Base-by-base conservation (phyloP, 2,113 vertebrate genomes). In the Poicephalus meyeri region DNA sequence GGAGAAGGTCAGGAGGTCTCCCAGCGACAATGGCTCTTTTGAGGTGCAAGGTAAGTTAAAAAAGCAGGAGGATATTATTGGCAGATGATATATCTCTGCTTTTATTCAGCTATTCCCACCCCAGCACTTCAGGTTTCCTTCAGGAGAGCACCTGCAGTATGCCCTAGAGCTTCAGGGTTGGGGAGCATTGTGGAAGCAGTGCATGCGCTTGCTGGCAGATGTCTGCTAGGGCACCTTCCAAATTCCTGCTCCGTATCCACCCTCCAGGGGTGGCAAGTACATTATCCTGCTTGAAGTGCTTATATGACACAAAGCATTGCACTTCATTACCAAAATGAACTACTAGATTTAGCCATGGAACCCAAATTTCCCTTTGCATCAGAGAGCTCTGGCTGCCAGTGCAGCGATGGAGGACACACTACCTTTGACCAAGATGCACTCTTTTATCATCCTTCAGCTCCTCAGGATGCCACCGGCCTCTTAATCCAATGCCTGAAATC, bases 31-130 rank as follows among this genome's bases (percentile, higher is more conserved):
- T 60, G 98, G 79, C 64, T 99, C 99, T 46, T 97, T 96, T 68
- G 99, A 99, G 92, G 99, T 99, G 74, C 97, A 94, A 95, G 98
- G 99, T 99, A 91, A 88, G 98, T 97, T 41, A 16, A 12, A 89
- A 93, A 81, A 69, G 53, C 19, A 74, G 89, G 61, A 85, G 58
- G 33, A 16, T 33, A 29, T 66, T 86, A 86, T 72, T 92, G 88
- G 83, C 29, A 65, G 73, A 42, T 42, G 42, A 65, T 47, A 60
- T 25, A 15, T 42, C 49, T 76, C 39, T 42, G 37, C 60, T 60
- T 71, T 85, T 84, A 3, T 74, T 74, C 56, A 46, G 83, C 80
- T 63, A 6, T 84, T 95, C 65, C 93, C 93, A 95, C 93, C 86
- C 86, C 77, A 85, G 68, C 73, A 49, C 49, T 96, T 88, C 10